Evolutionary conservation across 2,888 invertebrate genomes (phyloP).

Genomic region (Reticulitermes lucifugus): DNA sequence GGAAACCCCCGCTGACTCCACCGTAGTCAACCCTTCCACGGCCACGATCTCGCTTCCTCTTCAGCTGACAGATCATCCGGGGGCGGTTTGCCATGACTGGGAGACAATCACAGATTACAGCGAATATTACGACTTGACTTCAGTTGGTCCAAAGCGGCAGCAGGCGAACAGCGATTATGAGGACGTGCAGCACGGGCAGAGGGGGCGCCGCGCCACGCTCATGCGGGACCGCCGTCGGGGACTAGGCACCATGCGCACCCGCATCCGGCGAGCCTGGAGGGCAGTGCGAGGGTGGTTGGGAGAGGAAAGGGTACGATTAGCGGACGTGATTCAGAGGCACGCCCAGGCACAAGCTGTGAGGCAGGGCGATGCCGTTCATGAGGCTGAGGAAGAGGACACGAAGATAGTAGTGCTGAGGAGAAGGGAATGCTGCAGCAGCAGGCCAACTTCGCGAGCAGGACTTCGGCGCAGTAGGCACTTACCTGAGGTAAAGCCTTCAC

Average conservation of each 20-base stretch:
- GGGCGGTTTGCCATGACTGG: neutral
- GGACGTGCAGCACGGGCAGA: slow-evolving; percentile 44
- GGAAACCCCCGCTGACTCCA: neutral
- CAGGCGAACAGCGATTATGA: slow-evolving; percentile 45
- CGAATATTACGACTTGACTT: neutral
- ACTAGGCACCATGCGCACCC: slow-evolving; percentile 50
- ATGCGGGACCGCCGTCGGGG: slow-evolving; percentile 45
- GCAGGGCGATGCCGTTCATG: neutral
- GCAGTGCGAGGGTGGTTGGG: slow-evolving; percentile 56
- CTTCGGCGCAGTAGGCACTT: slow-evolving; percentile 47
- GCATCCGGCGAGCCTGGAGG: slow-evolving; percentile 54
- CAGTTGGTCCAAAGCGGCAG: neutral
- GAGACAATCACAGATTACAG: slow-evolving; percentile 34
- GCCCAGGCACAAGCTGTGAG: slow-evolving; percentile 53
- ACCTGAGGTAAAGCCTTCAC: slow-evolving; percentile 42
- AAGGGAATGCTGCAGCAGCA: slow-evolving; percentile 22
- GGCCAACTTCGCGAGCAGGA: slow-evolving; percentile 42
- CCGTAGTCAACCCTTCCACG: neutral
- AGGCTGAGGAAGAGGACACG: neutral
- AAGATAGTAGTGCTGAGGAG: slow-evolving; percentile 25
- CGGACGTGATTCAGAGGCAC: slow-evolving; percentile 53
- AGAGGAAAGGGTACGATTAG: slow-evolving; percentile 53
- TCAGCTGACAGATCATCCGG: neutral
- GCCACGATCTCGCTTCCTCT: neutral
- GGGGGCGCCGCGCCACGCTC: slow-evolving; percentile 49